phyloP scores from a whole-genome alignment of 1,140 invertebrate genomes.

The Thereuonema tuberculata region DNA sequence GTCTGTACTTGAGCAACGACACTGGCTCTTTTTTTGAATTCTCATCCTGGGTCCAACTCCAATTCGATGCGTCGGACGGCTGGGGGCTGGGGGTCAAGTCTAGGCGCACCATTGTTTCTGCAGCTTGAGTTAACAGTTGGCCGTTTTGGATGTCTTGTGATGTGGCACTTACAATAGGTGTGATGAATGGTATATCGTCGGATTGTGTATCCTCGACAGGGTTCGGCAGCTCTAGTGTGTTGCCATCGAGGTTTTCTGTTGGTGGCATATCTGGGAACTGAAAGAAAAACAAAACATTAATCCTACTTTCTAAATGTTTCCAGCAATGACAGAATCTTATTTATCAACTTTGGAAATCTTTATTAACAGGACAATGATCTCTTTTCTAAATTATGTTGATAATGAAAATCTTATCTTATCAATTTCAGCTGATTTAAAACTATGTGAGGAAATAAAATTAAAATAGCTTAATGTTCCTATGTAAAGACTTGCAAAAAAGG shows the following conservation, averaged over 20 bases:
- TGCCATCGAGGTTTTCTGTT: background rate
- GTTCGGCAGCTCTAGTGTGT: background rate
- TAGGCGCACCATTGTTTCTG: background rate
- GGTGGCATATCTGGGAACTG: background rate
- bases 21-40: background rate
- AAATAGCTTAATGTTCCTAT: too few relatives aligned
- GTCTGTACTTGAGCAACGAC: background rate
- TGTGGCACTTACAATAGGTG: background rate
- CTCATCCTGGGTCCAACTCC: background rate
- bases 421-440: too few relatives aligned
- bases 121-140: background rate
- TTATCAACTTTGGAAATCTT: too few relatives aligned
- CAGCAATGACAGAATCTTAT: too few relatives aligned
- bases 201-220: background rate
- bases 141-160: too few relatives aligned
- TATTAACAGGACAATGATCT: too few relatives aligned
- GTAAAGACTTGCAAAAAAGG: too few relatives aligned
- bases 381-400: too few relatives aligned
- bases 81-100: background rate
- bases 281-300: too few relatives aligned
- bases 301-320: too few relatives aligned
- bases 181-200: background rate
- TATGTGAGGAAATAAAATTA: too few relatives aligned
- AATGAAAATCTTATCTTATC: too few relatives aligned
- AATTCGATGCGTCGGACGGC: background rate